Percentiles rank a stretch among this genome's conserved stretches.
Conservation (phyloP, 2,888 invertebrate genomes). For the Zootermopsis nevadensis region DNA sequence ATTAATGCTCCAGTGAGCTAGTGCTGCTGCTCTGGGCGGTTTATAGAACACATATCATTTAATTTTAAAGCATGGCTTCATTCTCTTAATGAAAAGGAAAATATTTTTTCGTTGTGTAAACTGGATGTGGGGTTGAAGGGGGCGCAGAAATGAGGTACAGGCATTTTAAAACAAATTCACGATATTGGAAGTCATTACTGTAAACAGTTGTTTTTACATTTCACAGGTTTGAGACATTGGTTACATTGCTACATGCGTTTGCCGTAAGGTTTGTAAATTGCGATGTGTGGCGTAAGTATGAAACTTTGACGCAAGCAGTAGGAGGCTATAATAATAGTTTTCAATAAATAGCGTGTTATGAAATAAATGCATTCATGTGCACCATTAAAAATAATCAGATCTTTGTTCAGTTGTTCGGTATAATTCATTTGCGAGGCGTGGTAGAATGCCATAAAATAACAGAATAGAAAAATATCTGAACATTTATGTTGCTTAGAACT, state of each 20-base stretch:
- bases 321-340: no score
- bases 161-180: conserved; percentile 5
- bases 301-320: no score
- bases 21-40: background rate
- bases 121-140: background rate
- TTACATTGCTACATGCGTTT: background rate
- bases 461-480: no score
- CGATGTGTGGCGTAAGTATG: no score
- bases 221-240: background rate
- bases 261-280: no score
- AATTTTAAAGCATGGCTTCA: conserved; percentile 32
- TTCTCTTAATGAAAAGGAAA: conserved; percentile 41
- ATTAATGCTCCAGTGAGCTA: conserved; percentile 7
- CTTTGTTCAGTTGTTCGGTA: no score
- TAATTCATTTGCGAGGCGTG: no score
- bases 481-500: no score
- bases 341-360: no score
- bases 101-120: conserved; percentile 4
- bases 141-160: conserved; percentile 1
- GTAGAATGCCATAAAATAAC: no score
- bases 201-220: background rate
- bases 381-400: no score
- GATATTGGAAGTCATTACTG: background rate
- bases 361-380: no score
- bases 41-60: conserved; percentile 38